Evolutionary conservation across 2,888 invertebrate species (phyloP).

Genomic region (Spilosoma lubricipeda): DNA sequence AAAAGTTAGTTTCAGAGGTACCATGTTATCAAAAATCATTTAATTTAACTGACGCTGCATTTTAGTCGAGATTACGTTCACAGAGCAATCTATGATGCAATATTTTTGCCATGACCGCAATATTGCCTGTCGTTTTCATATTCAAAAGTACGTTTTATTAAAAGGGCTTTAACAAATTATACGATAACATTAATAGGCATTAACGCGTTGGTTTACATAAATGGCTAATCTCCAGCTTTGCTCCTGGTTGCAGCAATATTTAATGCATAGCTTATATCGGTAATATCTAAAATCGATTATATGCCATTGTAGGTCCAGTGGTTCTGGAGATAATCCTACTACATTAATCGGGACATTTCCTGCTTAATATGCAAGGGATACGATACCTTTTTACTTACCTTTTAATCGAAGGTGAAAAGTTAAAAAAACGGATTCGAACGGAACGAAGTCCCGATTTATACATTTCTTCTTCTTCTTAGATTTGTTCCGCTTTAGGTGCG

Average conservation of each 20-base stretch:
- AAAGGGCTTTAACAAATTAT: background rate
- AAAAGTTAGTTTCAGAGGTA: background rate
- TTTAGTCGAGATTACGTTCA: slow-evolving; percentile 1
- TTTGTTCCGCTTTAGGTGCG: background rate
- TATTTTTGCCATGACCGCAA: slow-evolving; percentile 15
- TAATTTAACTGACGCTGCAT: background rate
- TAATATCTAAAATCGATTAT: too few species aligned
- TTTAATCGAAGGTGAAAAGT: too few species aligned
- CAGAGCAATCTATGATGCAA: slow-evolving; percentile 16
- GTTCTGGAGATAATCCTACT: background rate
- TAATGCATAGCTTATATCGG: background rate
- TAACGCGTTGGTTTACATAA: background rate
- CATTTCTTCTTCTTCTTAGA: background rate
- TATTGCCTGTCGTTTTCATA: slow-evolving; percentile 14
- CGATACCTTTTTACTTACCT: too few species aligned
- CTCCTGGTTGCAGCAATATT: background rate
- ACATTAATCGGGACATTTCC: too few species aligned
- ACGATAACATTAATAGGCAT: background rate
- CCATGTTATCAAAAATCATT: background rate
- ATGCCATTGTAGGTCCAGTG: background rate
- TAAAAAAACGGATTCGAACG: too few species aligned
- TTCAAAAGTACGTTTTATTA: slow-evolving; percentile 14
- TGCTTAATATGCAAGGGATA: background rate
- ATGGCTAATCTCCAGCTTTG: background rate
- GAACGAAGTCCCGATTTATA: background rate